phyloP scores from a whole-genome alignment of 2,113 vertebrate species.

The Colius striatus region DNA sequence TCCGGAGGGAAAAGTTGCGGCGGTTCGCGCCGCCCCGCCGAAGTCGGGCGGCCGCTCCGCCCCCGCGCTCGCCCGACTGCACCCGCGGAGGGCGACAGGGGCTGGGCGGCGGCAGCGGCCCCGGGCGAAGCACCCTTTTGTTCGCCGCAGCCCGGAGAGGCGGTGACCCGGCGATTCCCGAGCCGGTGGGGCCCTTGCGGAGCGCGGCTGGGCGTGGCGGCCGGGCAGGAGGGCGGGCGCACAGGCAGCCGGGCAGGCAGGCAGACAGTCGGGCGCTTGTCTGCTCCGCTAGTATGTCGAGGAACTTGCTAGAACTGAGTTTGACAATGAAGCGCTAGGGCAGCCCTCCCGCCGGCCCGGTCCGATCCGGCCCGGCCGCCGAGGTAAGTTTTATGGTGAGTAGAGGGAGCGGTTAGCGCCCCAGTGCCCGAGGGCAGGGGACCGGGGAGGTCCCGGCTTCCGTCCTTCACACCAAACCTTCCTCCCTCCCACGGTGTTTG shows the following conservation, averaged over 20 bases:
- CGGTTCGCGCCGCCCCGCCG: background rate
- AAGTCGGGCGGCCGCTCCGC: background rate
- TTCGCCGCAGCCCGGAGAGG: conserved; percentile 10
- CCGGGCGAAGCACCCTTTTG: conserved; percentile 25
- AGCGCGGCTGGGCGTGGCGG: conserved; percentile 53
- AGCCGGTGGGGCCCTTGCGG: conserved; percentile 31
- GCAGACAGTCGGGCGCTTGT: background rate
- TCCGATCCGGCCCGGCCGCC: background rate
- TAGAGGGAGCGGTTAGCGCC: background rate
- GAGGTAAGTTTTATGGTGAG: conserved; percentile 4
- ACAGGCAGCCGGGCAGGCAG: too few relatives aligned
- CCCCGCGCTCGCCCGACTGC: background rate
- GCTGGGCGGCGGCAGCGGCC: background rate
- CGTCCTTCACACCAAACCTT: accelerated
- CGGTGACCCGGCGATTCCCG: background rate
- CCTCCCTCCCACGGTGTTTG: too few relatives aligned
- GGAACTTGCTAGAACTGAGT: conserved; percentile 67
- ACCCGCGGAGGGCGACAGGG: background rate
- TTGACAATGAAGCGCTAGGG: conserved; percentile 47
- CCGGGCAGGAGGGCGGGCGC: background rate
- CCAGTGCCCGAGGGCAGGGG: background rate
- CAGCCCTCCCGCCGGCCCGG: background rate
- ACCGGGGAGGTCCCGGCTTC: background rate
- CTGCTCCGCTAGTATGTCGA: conserved; percentile 38
- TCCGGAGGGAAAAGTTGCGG: conserved; percentile 42